phyloP scores from a whole-genome alignment of 2,113 vertebrate species.

The Propithecus coquereli region DNA sequence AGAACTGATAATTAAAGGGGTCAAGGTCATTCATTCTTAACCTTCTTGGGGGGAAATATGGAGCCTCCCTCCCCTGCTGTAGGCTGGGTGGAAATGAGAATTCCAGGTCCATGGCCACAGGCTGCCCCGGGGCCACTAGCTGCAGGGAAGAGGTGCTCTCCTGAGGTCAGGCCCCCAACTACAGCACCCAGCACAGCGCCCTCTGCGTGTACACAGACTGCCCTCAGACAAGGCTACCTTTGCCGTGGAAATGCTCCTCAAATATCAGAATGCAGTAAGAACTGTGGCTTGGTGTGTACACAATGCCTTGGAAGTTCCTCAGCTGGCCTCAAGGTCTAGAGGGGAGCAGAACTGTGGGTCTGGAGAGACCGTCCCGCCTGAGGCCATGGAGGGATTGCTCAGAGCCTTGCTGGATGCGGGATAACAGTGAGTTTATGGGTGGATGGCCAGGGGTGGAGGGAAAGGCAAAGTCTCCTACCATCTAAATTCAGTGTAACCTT shows the following conservation, averaged over 20 bases:
- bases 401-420: neutral
- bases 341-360: neutral
- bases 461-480: neutral
- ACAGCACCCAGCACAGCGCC: neutral
- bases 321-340: neutral
- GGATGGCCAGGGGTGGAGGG: neutral
- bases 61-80: neutral
- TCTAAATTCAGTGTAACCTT: neutral
- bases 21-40: neutral
- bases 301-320: neutral
- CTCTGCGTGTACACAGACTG: neutral
- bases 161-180: neutral
- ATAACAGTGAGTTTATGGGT: neutral
- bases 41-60: neutral
- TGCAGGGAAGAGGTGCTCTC: neutral
- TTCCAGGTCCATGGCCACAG: neutral
- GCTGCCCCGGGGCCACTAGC: accelerated
- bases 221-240: neutral
- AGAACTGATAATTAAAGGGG: neutral
- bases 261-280: too few species aligned
- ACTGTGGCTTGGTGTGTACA: neutral
- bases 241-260: neutral
- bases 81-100: neutral
- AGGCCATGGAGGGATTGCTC: neutral
- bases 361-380: neutral